phyloP scores from a whole-genome alignment of 2,113 vertebrate species.

The Aegotheles bennettii region DNA sequence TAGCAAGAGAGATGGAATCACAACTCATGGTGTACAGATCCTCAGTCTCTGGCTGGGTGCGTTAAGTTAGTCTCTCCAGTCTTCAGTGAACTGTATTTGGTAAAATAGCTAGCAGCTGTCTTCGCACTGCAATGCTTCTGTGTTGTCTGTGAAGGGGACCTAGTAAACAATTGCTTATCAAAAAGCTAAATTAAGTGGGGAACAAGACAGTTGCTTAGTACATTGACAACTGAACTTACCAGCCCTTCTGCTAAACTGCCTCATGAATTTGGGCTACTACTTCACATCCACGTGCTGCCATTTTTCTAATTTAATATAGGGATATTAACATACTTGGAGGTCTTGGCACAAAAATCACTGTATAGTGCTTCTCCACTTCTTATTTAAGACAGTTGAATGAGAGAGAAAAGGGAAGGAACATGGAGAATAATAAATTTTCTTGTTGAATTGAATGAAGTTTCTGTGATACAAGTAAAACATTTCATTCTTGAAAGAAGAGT shows the following conservation, averaged over 20 bases:
- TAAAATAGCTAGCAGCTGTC: background rate
- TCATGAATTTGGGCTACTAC: background rate
- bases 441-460: background rate
- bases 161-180: background rate
- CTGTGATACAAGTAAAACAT: background rate
- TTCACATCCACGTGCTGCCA: background rate
- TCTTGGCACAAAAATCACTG: background rate
- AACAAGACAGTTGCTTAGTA: background rate
- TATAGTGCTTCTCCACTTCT: background rate
- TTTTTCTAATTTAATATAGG: background rate
- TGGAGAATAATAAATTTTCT: background rate
- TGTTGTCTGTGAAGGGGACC: background rate
- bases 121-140: background rate
- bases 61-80: background rate
- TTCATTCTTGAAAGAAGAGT: background rate
- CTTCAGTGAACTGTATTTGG: background rate
- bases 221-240: background rate
- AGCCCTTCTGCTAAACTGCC: background rate
- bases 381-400: background rate
- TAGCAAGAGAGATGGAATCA: background rate
- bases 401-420: background rate
- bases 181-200: background rate
- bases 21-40: background rate
- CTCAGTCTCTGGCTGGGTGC: background rate
- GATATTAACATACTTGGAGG: background rate